A percentile compares a stretch with the other conserved stretches of the same genome.
Conservation (phyloP, 2,888 invertebrate species). For the Caenorhabditis auriculariae region DNA sequence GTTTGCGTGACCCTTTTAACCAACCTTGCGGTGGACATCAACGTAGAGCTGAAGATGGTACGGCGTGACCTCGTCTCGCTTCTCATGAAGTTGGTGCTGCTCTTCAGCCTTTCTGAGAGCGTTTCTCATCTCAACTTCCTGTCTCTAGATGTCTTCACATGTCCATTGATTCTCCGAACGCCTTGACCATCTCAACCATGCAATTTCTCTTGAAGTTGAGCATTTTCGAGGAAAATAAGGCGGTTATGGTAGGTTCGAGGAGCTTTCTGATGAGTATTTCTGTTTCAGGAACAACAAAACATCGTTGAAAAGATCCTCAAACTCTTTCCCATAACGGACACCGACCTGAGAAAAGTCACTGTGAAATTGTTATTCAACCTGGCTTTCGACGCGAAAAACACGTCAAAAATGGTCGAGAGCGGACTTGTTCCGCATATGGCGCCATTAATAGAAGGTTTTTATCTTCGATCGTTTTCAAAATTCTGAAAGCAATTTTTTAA, state of each 20-base stretch:
- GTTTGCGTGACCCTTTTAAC: constrained; percentile 88
- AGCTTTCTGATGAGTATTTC: neutral
- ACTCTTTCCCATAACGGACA: constrained; percentile 70
- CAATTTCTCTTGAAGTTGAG: constrained; percentile 88
- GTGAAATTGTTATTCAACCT: constrained; percentile 82
- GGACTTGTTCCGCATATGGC: constrained; percentile 87
- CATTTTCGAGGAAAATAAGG: constrained; percentile 89
- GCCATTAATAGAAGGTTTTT: constrained; percentile 76
- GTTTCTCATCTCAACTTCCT: neutral
- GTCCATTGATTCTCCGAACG: constrained; percentile 3
- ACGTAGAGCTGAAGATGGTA: constrained; percentile 96
- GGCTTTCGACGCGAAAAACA: constrained; percentile 85
- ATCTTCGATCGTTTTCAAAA: neutral
- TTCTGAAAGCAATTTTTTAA: neutral
- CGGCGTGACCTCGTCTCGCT: constrained; percentile 69
- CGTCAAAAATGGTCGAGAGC: constrained; percentile 84
- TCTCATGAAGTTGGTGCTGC: constrained; percentile 78
- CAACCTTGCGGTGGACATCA: constrained; percentile 91
- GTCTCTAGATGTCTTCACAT: constrained; percentile 14
- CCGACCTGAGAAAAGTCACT: constrained; percentile 22
- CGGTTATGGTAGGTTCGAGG: constrained; percentile 73
- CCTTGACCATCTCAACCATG: constrained; percentile 21
- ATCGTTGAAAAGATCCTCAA: constrained; percentile 82
- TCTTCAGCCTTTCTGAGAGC: constrained; percentile 64
- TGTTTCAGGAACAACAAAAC: constrained; percentile 72